phyloP scores from a whole-genome alignment of 2,888 invertebrate species.

The Melolontha melolontha region DNA sequence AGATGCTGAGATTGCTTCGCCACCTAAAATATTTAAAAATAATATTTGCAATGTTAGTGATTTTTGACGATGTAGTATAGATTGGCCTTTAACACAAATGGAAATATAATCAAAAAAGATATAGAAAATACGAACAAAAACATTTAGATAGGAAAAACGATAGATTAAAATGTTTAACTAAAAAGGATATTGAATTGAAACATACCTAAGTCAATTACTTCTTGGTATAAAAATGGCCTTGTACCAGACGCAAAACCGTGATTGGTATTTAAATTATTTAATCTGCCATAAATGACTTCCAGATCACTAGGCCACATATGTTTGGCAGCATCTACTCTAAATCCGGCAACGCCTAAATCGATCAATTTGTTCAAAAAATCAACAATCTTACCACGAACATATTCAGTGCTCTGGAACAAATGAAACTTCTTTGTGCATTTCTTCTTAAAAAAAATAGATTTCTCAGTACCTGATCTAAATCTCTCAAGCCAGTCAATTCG shows the following conservation, averaged over 20 bases:
- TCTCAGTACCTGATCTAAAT: conserved; percentile 74
- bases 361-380: conserved; percentile 76
- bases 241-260: conserved; percentile 75
- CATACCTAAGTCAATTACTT: conserved; percentile 77
- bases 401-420: conserved; percentile 59
- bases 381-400: conserved; percentile 75
- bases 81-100: no score
- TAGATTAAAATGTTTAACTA: no score
- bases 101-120: no score
- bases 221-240: conserved; percentile 79
- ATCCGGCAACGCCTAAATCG: conserved; percentile 84
- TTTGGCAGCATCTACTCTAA: conserved; percentile 82
- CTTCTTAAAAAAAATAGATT: not conserved
- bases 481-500: conserved; percentile 74
- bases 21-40: conserved; percentile 57
- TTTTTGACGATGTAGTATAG: no score
- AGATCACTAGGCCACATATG: conserved; percentile 85
- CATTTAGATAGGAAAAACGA: no score
- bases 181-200: no score
- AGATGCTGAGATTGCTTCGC: conserved; percentile 65
- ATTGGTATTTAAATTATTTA: conserved; percentile 72
- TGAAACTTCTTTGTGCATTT: not conserved
- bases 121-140: no score
- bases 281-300: conserved; percentile 72
- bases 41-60: no score